A percentile compares a stretch with the other conserved stretches of the same genome.
Evolutionary conservation across 2,113 vertebrate genomes (phyloP).

Genomic region (Neogobius melanostomus): DNA sequence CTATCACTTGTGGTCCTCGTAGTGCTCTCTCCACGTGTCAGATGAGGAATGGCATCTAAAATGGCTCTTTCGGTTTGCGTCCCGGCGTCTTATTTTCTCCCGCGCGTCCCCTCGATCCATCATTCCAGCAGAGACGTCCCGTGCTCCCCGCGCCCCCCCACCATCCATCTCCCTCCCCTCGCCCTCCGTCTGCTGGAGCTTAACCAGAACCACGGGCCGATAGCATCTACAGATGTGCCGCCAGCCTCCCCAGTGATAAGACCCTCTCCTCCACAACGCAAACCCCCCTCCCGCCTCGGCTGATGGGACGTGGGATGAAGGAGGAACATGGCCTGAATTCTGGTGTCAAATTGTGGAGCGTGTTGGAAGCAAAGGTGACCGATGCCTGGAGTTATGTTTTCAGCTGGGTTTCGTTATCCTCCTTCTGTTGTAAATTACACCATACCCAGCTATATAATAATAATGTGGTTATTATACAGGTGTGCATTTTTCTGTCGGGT

Average conservation of each 20-base stretch:
- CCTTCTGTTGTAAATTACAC: too few relatives aligned
- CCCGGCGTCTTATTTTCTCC: neutral
- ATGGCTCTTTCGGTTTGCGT: neutral
- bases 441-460: too few relatives aligned
- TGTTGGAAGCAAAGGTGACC: slow-evolving; percentile 4
- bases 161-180: slow-evolving; percentile 53
- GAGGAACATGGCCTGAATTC: slow-evolving; percentile 8
- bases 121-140: slow-evolving; percentile 24
- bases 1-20: too few relatives aligned
- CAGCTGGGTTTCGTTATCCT: too few relatives aligned
- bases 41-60: neutral
- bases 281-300: slow-evolving; percentile 45
- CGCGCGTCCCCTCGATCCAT: slow-evolving; percentile 13
- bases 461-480: too few relatives aligned
- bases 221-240: slow-evolving; percentile 68
- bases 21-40: neutral
- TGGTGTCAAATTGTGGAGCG: neutral
- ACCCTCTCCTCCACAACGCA: slow-evolving; percentile 41
- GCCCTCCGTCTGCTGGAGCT: slow-evolving; percentile 37
- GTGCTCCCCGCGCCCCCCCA: slow-evolving; percentile 28
- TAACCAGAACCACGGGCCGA: slow-evolving; percentile 57
- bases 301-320: slow-evolving; percentile 34
- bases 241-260: slow-evolving; percentile 50
- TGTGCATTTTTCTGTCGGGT: too few relatives aligned
- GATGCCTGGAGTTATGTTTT: too few relatives aligned